phyloP scores from a whole-genome alignment of 2,113 vertebrate species.

The Oceanites oceanicus region DNA sequence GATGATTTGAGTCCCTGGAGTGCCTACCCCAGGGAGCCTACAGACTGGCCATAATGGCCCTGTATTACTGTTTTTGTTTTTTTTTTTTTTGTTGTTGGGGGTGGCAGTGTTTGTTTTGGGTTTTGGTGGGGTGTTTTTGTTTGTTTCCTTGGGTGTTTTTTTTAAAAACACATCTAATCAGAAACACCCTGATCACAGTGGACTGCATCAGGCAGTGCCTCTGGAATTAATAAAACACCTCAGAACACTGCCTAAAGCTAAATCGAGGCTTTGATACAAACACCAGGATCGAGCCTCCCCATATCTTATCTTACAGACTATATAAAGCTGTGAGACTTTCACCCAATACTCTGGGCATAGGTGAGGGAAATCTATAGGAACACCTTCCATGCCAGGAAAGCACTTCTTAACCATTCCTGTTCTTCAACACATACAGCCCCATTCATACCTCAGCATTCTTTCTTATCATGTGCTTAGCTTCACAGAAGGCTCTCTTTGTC shows the following conservation, averaged over 20 bases:
- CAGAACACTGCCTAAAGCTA: neutral
- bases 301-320: fast-evolving
- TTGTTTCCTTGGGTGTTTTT: too few species aligned
- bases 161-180: neutral
- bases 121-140: neutral
- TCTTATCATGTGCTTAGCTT: fast-evolving
- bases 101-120: neutral
- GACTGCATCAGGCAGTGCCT: neutral
- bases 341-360: fast-evolving
- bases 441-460: neutral
- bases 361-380: fast-evolving
- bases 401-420: neutral
- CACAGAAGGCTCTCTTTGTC: neutral
- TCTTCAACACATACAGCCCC: neutral
- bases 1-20: neutral
- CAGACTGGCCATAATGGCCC: neutral
- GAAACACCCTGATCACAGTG: neutral
- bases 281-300: too few species aligned
- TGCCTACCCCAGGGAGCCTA: neutral
- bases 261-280: neutral
- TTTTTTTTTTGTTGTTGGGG: too few species aligned
- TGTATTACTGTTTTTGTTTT: neutral
- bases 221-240: neutral
- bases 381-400: neutral
- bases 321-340: neutral